Percentiles rank a stretch among this genome's conserved stretches.
Evolutionary conservation across 2,113 vertebrate genomes (phyloP).

Genomic region (Eubucco bourcierii): DNA sequence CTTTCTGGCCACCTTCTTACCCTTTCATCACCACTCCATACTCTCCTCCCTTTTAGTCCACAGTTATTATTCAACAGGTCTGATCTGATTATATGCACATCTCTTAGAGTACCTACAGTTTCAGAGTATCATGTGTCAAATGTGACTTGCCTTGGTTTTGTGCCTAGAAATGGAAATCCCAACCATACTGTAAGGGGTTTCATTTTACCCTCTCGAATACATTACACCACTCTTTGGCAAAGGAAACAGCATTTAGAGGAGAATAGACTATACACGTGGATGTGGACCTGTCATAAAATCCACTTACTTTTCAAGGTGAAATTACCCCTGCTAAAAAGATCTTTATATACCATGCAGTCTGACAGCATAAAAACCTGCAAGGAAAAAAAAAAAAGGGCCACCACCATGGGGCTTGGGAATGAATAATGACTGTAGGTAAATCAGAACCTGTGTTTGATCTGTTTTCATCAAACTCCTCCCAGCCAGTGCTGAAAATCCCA

Average conservation of each 20-base stretch:
- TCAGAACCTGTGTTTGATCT: neutral
- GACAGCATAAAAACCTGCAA: neutral
- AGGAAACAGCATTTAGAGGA: neutral
- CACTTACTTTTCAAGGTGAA: constrained; percentile 16
- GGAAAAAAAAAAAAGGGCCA: constrained; percentile 5
- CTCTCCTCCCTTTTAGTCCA: neutral
- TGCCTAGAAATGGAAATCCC: constrained; percentile 52
- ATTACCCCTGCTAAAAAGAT: constrained; percentile 17
- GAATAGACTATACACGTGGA: constrained; percentile 14
- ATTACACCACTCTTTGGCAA: constrained; percentile 42
- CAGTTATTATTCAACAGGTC: neutral
- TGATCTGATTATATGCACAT: neutral
- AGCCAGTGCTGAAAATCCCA: neutral
- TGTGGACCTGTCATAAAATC: constrained; percentile 9
- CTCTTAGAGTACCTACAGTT: neutral
- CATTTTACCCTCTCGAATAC: neutral
- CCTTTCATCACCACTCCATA: neutral
- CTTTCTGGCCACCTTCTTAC: neutral
- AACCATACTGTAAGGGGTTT: constrained; percentile 27
- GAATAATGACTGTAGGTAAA: neutral
- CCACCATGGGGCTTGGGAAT: neutral
- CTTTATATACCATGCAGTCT: neutral
- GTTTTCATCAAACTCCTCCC: neutral
- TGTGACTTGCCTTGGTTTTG: neutral
- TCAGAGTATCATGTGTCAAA: neutral